Conservation (phyloP, 1,140 invertebrate genomes). For the Megalonaias nervosa region DNA sequence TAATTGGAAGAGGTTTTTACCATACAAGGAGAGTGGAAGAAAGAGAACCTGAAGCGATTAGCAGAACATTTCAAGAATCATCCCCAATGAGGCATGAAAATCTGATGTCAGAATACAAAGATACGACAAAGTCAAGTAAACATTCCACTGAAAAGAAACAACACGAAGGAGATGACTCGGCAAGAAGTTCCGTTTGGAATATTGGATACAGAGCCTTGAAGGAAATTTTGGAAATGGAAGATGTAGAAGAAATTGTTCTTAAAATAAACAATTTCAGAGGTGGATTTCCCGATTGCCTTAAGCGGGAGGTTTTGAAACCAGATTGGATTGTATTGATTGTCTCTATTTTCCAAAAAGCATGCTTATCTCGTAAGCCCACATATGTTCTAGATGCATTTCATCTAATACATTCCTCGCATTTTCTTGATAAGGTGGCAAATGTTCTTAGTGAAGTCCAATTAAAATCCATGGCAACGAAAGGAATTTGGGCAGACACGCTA, state of each 20-base stretch:
- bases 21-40: neutral
- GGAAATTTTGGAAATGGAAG: neutral
- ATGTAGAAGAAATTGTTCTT: slow-evolving; percentile 21
- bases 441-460: slow-evolving; percentile 18
- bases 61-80: neutral
- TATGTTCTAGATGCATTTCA: slow-evolving; percentile 2
- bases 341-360: no score
- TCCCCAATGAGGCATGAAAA: neutral
- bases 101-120: slow-evolving; percentile 7
- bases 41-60: neutral
- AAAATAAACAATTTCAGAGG: slow-evolving; percentile 16
- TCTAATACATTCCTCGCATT: neutral
- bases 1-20: no score
- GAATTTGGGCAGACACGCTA: neutral
- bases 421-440: slow-evolving; percentile 1
- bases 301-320: no score
- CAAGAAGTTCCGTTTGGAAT: no score
- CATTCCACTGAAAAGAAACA: slow-evolving; percentile 17
- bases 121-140: slow-evolving; percentile 11
- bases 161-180: neutral
- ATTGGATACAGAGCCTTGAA: no score
- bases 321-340: no score
- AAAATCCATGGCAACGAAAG: neutral
- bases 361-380: no score
- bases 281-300: slow-evolving; percentile 15